Base-by-base conservation (phyloP, 2,888 invertebrate genomes). In the Aleiodes alternator region DNA sequence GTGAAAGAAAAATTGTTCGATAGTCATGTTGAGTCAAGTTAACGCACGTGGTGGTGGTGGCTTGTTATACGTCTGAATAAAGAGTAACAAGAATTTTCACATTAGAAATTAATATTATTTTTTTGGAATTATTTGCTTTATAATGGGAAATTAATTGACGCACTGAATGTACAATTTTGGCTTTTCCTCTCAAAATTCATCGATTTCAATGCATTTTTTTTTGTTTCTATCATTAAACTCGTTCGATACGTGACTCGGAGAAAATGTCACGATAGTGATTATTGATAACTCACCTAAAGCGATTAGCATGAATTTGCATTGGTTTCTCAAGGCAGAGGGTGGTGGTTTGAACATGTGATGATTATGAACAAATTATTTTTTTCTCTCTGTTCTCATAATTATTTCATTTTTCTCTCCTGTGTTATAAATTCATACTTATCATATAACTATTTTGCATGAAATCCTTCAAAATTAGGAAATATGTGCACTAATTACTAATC, bases 221-320 rank as follows among this genome's bases (percentile, higher is more conserved):
- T 9, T 38, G 8, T 23, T 23, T 64, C 23, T 3, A 4, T 14
- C 9, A 43, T 16, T 4, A 3, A 11, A 16, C 43, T 64, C 48
- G 16, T 61, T 43, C n/a, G 14, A 38, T 48, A 48, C 48, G 43
- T 43, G 64, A 43, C n/a, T 23, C 34, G 61, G 7, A 31, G 31
- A 9, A 7, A 38, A 43, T 16, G 64, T 64, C 64, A 64, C 8
- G 16, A 48, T 64, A 48, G 64, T 64, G 34, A 64, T 64, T 64
- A 64, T 48, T 64, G 64, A 64, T 64, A 48, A 64, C 23, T 64
- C 64, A 64, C 14, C 64, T 48, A 16, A 64, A 48, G 43, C 23
- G 23, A 48, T 64, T 64, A 64, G 64, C 64, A 64, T 64, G 64
- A 34, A 64, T 64, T 64, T 48, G 16, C 43, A 48, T 64, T 64